Conservation (phyloP, 2,113 vertebrate genomes). For the Syrmaticus mikado region DNA sequence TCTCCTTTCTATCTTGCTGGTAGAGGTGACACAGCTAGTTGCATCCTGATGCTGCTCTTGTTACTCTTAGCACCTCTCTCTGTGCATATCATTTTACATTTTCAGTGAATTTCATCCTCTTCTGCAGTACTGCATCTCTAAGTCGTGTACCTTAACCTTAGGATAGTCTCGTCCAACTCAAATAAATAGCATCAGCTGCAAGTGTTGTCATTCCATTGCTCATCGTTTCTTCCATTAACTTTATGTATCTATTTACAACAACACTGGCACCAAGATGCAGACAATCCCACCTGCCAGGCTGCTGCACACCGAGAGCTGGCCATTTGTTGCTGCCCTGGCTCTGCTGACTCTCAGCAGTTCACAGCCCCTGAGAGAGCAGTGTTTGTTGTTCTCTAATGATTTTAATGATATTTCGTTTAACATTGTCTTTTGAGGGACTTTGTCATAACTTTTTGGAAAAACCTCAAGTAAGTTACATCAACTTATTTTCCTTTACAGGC, state of each 20-base stretch:
- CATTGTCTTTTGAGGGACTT: neutral
- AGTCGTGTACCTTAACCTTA: neutral
- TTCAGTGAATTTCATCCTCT: neutral
- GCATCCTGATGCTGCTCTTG: neutral
- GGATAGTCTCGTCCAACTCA: neutral
- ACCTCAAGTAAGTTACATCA: neutral
- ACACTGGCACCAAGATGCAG: neutral
- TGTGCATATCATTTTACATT: fast-evolving
- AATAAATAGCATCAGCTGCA: neutral
- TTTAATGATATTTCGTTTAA: neutral
- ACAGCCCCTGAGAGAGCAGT: neutral
- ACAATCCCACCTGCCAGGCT: neutral
- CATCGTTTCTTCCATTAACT: neutral
- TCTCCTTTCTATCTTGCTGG: fast-evolving
- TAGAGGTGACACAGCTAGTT: fast-evolving
- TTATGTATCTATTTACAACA: neutral
- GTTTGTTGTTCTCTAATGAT: neutral
- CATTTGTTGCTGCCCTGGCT: fast-evolving
- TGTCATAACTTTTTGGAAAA: neutral
- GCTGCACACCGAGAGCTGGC: neutral
- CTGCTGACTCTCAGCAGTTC: neutral
- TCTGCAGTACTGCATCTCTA: fast-evolving
- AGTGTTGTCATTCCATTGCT: neutral
- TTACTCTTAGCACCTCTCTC: neutral
- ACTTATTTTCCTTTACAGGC: neutral